Evolutionary conservation across 2,797 vertebrate genomes (phyloP), one percentile per base, ranked within the genome.

Genomic region (Phataginus tetradactyla): DNA sequence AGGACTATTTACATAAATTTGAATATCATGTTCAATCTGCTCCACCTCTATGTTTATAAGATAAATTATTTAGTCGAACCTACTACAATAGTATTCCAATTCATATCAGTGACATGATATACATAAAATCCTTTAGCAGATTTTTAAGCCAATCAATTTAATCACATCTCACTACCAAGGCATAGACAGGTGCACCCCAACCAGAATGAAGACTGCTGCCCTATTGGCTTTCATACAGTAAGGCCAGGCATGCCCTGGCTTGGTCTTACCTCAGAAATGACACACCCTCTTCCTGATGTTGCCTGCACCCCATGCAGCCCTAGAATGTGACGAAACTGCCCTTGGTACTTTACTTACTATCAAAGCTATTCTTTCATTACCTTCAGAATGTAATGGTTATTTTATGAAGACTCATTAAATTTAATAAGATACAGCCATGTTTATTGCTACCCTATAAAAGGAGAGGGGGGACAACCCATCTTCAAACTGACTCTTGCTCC

Each of bases 341-440:
- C 66, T 96, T 94, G 83, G 93, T 92, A 91, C 91, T 98, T 98
- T 98, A 98, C 98, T 98, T 98, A 98, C 98, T 98, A 96, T 96
- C 95, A 85, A 96, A 98, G 97, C 97, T 98, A 98, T 98, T 98
- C 96, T 98, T 98, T 98, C 98, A 98, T 99, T 98, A 98, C 98
- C 94, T 98, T 97, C 98, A 97, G 94, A 90, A 96, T 79, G 97
- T 98, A 98, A 99, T 98, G 97, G 98, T 98, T 98, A 98, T 98
- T 99, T 99, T 98, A 98, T 98, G 98, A 98, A 98, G 97, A 72
- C 97, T 98, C 98, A 98, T 99, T 98, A 98, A 98, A 98, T 98
- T 98, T 98, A 98, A 98, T 98, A 98, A 98, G 98, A 98, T 97
- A 98, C 98, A 98, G 97, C 97, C 97, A 57, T 97, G 97, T 98